A percentile compares a stretch with the other conserved stretches of the same genome.
These are phyloP conservation scores for Mimachlamys varia DNA, from an alignment of 2,888 invertebrate species.

Conservation along the genomic window DNA sequence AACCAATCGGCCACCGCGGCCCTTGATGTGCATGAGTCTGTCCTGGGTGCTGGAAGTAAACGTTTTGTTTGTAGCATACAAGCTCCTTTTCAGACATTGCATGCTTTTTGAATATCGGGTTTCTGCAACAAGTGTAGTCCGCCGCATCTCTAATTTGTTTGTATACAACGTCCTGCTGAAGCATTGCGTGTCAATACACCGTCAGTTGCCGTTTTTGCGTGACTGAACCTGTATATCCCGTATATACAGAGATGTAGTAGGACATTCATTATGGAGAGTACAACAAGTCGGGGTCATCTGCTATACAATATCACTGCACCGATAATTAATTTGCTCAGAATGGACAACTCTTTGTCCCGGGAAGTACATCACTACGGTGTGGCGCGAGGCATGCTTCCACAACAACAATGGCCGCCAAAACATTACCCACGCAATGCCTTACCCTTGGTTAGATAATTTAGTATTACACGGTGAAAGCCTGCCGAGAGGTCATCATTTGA, in stretches of 20 bases:
- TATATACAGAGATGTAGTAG: not conserved
- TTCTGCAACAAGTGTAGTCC: not conserved
- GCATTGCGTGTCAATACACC: not conserved
- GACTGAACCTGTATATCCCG: not conserved
- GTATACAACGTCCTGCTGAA: not conserved
- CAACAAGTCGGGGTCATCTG: not conserved
- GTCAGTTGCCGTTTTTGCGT: not conserved
- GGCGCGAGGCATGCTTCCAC: not conserved
- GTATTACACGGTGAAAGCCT: no score
- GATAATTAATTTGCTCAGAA: not conserved
- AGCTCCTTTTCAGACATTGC: no score
- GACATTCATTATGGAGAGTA: conserved; percentile 13
- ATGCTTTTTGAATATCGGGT: not conserved
- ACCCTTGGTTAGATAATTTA: no score
- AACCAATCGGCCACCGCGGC: no score
- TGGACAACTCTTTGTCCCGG: not conserved
- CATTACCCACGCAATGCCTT: not conserved
- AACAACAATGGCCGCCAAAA: not conserved
- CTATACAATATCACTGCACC: not conserved
- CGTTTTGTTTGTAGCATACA: no score
- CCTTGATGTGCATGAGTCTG: no score
- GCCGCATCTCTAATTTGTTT: not conserved
- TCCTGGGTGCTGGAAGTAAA: no score
- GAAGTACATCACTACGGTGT: not conserved
- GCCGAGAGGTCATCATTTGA: no score